Conservation (phyloP, 2,797 vertebrate species). For the Balearica regulorum region DNA sequence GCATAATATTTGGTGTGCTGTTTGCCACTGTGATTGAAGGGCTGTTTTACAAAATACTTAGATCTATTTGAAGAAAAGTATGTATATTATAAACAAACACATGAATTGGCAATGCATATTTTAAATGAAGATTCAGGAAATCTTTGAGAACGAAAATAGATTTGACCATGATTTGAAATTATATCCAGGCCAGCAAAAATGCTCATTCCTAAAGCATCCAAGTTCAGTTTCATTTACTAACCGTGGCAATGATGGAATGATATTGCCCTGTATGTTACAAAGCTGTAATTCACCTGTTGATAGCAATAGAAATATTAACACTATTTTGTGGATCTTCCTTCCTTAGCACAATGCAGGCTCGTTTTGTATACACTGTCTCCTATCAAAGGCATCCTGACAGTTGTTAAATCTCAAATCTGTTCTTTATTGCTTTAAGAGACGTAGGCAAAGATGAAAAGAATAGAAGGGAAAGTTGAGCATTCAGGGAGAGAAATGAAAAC, state of each 20-base stretch:
- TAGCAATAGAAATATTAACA: not conserved
- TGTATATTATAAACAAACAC: not conserved
- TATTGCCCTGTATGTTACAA: not conserved
- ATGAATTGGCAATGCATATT: not conserved
- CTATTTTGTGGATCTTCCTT: not conserved
- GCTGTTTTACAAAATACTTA: not conserved
- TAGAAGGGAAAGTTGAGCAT: slow-evolving; percentile 19
- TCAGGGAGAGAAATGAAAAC: slow-evolving; percentile 42
- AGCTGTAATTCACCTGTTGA: slow-evolving; percentile 15
- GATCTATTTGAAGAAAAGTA: slow-evolving; percentile 3
- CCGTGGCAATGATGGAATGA: not conserved
- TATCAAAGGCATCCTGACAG: slow-evolving; percentile 13
- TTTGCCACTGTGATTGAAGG: not conserved
- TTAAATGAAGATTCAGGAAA: not conserved
- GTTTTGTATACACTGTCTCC: not conserved
- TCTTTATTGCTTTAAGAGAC: slow-evolving; percentile 13
- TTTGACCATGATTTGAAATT: not conserved
- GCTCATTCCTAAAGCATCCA: not conserved
- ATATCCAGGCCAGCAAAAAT: not conserved
- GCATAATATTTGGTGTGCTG: not conserved
- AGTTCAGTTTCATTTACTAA: not conserved
- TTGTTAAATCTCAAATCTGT: slow-evolving; percentile 5
- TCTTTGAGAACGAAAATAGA: not conserved
- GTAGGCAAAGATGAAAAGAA: slow-evolving; percentile 20
- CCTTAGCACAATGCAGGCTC: not conserved